Percentiles rank a stretch among this genome's conserved stretches.
phyloP scores from a whole-genome alignment of 2,113 vertebrate species.

The Elachura formosa region DNA sequence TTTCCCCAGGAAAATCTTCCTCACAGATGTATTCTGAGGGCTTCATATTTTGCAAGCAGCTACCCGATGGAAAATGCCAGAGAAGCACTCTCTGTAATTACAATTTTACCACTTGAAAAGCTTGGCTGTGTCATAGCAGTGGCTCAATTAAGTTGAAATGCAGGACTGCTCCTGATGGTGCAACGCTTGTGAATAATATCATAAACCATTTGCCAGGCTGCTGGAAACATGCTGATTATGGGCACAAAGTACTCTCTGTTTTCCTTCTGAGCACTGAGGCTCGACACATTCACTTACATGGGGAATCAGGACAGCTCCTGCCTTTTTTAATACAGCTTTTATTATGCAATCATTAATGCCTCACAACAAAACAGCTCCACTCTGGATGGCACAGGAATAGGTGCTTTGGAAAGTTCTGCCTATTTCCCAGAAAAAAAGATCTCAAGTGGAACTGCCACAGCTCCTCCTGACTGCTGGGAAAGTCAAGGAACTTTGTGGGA shows the following conservation, averaged over 20 bases:
- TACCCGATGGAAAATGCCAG: background rate
- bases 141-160: constrained; percentile 17
- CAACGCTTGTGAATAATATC: background rate
- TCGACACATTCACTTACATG: background rate
- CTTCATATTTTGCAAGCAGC: background rate
- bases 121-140: background rate
- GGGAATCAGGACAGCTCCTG: background rate
- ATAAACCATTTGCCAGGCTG: constrained; percentile 8
- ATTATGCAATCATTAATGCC: background rate
- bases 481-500: background rate
- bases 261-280: background rate
- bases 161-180: constrained; percentile 14
- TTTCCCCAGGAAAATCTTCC: background rate
- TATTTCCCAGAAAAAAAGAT: background rate
- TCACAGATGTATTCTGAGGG: background rate
- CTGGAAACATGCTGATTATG: background rate
- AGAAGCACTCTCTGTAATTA: background rate
- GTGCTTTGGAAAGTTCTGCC: background rate
- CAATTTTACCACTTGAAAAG: background rate
- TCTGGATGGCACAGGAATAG: background rate
- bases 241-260: background rate
- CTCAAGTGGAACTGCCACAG: background rate
- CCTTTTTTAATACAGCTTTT: background rate
- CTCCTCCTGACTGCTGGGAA: background rate
- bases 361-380: background rate